Evolutionary conservation across 2,888 invertebrate genomes (phyloP).

Genomic region (Crocallis elinguaria): DNA sequence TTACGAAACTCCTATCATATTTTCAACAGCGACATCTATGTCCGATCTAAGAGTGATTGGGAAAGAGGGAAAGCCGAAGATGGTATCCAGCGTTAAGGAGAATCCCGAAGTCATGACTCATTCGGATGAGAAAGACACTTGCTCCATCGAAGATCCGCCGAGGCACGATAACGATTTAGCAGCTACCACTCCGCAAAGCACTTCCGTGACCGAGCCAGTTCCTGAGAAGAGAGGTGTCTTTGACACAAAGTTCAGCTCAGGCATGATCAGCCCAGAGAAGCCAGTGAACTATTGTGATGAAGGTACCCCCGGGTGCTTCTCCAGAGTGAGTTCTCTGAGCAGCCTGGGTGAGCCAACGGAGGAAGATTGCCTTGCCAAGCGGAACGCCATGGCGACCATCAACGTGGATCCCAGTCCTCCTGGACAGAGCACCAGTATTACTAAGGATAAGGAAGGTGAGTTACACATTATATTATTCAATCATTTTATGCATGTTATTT

Average conservation of each 20-base stretch:
- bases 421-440: slow-evolving; percentile 61
- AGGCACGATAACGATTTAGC: slow-evolving; percentile 76
- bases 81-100: slow-evolving; percentile 62
- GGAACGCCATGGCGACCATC: slow-evolving; percentile 75
- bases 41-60: slow-evolving; percentile 89
- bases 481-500: not conserved
- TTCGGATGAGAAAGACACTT: slow-evolving; percentile 80
- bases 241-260: slow-evolving; percentile 86
- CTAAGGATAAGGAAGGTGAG: slow-evolving; percentile 78
- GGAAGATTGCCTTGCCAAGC: slow-evolving; percentile 73
- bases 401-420: slow-evolving; percentile 65
- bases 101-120: slow-evolving; percentile 78
- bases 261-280: slow-evolving; percentile 91
- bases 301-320: slow-evolving; percentile 93
- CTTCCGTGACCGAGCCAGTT: slow-evolving; percentile 48
- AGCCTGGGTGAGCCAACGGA: slow-evolving; percentile 84
- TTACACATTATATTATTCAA: not conserved
- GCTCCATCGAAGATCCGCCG: slow-evolving; percentile 77
- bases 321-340: slow-evolving; percentile 86
- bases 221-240: slow-evolving; percentile 66
- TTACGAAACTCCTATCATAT: slow-evolving; percentile 90
- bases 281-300: slow-evolving; percentile 94
- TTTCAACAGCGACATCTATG: slow-evolving; percentile 96
- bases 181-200: slow-evolving; percentile 60
- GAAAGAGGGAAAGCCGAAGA: slow-evolving; percentile 66